Evolutionary conservation across 2,113 vertebrate genomes (phyloP), one percentile per base, ranked within the genome.

Genomic region (Lepisosteus oculatus): DNA sequence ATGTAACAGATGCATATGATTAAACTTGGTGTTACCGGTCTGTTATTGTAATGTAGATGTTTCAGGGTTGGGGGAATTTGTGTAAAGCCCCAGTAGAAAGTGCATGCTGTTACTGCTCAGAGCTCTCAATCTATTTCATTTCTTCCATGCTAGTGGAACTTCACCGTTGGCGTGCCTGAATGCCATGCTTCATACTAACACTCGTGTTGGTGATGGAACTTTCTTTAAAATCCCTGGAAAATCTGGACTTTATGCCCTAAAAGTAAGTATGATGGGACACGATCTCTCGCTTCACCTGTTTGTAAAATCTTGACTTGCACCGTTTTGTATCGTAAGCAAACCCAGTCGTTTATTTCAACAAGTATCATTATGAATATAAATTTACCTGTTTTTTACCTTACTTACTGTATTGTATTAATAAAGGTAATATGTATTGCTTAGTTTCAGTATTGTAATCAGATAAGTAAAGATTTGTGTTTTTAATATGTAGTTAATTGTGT

Each of bases 171-270:
- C 93, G 85, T 93, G 93, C 85, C 87, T 94, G 88, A 94, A 93
- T 91, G 93, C 92, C 79, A 94, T 94, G 92, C 93, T 94, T 88
- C 93, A 93, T 79, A 94, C 90, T 88, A 94, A 93, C 84, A 92
- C 92, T 79, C 93, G 92, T 76, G 85, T 93, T 85, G 93, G 92
- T 84, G 92, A 94, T 91, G 92, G 93, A 83, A 93, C 92, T 63
- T 94, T 94, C 92, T 92, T 93, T 90, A 94, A 92, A 89, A 93
- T 94, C 80, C 93, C 93, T 79, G 93, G 93, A 70, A 94, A 93
- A 81, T 91, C 90, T 12, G 93, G 93, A 90, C 92, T 94, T 70
- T 94, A 94, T 69, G 91, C 93, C 85, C 93, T 93, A 81, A 94
- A 91, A 91, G 93, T 94, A 93, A 94, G 92, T 93, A 65, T 11